Conservation (phyloP, 2,888 invertebrate genomes). For the Drosophila austrosaltans region DNA sequence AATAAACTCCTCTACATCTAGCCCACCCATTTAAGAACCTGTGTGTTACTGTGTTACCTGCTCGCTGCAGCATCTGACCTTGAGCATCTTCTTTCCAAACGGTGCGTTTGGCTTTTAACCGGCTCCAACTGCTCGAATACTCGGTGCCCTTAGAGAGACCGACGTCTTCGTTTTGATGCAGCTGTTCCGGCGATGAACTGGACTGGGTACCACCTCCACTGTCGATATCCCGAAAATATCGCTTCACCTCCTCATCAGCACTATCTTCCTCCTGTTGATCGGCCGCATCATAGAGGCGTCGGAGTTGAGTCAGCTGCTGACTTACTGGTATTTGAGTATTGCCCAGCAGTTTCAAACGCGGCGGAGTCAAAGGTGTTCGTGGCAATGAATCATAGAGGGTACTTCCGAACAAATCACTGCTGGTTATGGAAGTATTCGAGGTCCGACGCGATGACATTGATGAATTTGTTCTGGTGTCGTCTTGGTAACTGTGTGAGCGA, state of each 20-base stretch:
- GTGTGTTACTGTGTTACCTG: conserved; percentile 68
- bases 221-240: conserved; percentile 84
- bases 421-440: conserved; percentile 66
- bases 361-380: conserved; percentile 76
- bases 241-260: conserved; percentile 87
- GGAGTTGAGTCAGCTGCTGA: conserved; percentile 81
- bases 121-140: conserved; percentile 85
- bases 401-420: conserved; percentile 60
- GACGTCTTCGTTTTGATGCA: conserved; percentile 2
- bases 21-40: not conserved
- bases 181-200: conserved; percentile 75
- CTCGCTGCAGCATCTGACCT: conserved; percentile 67
- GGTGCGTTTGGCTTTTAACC: conserved; percentile 84
- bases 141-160: conserved; percentile 65
- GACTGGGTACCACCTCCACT: conserved; percentile 80
- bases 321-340: conserved; percentile 80
- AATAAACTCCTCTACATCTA: conserved; percentile 67
- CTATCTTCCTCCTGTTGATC: conserved; percentile 83
- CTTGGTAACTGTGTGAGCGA: conserved; percentile 78
- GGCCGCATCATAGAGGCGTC: conserved; percentile 81
- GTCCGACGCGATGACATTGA: conserved; percentile 46
- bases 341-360: conserved; percentile 80
- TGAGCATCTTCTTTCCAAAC: conserved; percentile 78
- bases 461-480: conserved; percentile 40
- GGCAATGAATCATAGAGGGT: conserved; percentile 63